phyloP scores from a whole-genome alignment of 2,888 invertebrate species.

The Luffia ferchaultella region DNA sequence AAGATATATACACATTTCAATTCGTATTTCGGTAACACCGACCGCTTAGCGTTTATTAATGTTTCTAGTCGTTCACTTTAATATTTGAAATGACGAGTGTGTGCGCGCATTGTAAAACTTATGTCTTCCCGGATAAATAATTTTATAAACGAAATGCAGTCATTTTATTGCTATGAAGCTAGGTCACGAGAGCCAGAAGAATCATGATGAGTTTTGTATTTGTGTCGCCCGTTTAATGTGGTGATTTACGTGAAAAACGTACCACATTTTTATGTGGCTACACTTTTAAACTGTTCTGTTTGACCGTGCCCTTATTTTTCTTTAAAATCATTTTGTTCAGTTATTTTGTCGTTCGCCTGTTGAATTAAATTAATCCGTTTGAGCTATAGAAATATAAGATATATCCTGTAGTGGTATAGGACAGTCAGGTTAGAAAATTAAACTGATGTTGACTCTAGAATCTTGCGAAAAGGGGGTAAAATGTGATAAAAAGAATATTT shows the following conservation, averaged over 20 bases:
- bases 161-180: background rate
- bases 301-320: background rate
- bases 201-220: constrained; percentile 15
- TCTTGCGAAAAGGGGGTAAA: too few species aligned
- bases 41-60: too few species aligned
- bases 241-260: constrained; percentile 3
- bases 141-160: background rate
- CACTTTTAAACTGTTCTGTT: background rate
- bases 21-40: too few species aligned
- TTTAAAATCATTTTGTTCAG: too few species aligned
- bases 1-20: background rate
- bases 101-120: background rate
- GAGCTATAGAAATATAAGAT: too few species aligned
- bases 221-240: constrained; percentile 6
- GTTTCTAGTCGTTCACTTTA: background rate
- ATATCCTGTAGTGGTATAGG: too few species aligned
- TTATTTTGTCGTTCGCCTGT: too few species aligned
- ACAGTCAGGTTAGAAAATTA: too few species aligned
- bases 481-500: too few species aligned
- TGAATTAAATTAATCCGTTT: too few species aligned
- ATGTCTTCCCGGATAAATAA: background rate
- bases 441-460: too few species aligned
- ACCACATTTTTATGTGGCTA: background rate
- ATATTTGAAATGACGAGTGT: background rate
- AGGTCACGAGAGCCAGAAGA: constrained; percentile 10